These are phyloP conservation scores for Myotis pilosus DNA, from an alignment of 2,797 vertebrate species.

Conservation along the genomic window DNA sequence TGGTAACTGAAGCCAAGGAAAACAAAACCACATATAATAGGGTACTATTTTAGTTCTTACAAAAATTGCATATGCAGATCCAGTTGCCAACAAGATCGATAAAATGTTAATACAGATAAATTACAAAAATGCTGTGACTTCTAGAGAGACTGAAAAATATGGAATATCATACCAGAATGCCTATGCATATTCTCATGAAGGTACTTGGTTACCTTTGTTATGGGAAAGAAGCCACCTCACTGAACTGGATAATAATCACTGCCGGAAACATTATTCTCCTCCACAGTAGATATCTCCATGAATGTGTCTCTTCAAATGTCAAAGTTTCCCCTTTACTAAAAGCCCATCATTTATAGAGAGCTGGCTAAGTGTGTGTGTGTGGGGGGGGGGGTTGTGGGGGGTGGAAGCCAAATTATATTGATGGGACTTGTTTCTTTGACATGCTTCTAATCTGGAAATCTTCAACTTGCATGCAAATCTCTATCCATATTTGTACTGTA, in stretches of 20 bases:
- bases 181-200: conserved; percentile 29
- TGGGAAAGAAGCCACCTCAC: not conserved
- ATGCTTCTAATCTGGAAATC: not conserved
- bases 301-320: not conserved
- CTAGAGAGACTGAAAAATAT: conserved; percentile 17
- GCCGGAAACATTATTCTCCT: not conserved
- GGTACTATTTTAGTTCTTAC: not conserved
- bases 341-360: not conserved
- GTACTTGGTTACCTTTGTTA: conserved; percentile 9
- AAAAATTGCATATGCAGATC: not conserved
- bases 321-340: not conserved
- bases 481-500: not conserved
- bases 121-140: conserved; percentile 48
- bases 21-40: not conserved
- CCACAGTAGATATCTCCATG: not conserved
- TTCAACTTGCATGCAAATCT: not conserved
- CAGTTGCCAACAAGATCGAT: conserved; percentile 51
- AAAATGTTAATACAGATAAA: conserved; percentile 44
- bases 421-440: not conserved
- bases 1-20: not conserved
- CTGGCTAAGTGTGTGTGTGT: not conserved
- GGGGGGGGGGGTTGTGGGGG: fast-evolving
- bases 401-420: not conserved
- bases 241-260: not conserved
- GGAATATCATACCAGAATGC: not conserved